Evolutionary conservation across 2,113 vertebrate genomes (phyloP), one percentile per base, ranked within the genome.

Genomic region (Tricholaema leucomelas): DNA sequence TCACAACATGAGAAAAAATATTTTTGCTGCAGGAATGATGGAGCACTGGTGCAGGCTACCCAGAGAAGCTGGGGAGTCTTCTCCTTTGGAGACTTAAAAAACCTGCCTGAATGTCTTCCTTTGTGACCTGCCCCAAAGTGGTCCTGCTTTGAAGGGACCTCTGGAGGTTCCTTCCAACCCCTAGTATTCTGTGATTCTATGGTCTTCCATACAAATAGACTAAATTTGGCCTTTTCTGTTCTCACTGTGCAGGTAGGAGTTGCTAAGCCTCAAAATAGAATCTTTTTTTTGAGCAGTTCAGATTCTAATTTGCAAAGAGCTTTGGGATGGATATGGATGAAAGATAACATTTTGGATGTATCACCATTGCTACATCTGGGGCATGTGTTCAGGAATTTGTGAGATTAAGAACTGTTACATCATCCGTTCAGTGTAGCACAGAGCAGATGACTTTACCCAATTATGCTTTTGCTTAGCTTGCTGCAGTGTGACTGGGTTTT

Each of bases 201-300:
- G 12, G 13, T 16, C 28, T 84, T 65, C 44, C 31, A 18, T 64
- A 77, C 64, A 83, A 58, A n/a, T 38, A 67, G 40, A 23, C 38
- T 86, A n/a, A 86, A 83, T 71, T 65, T 67, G 76, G 8, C 58
- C 56, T 76, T 54, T 59, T 54, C 19, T 85, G 8, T 48, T 89
- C 46, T 82, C 42, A 36, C 2, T 58, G 35, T 65, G 28, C 16
- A 64, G 33, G 46, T 88, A 81, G 44, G 52, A 71, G 35, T 52
- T 94, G 35, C 64, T 87, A 67, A 75, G 81, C 46, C 31, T 93
- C 64, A 77, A 85, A 89, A 91, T 81, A 85, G 35, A 63, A 56
- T 81, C 28, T 0, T 72, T 87, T 85, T 67, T 65, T 35, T 90
- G 52, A 74, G 35, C 15, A 55, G 27, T 88, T 66, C 52, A 75